A percentile compares a stretch with the other conserved stretches of the same genome.
phyloP scores from a whole-genome alignment of 2,888 invertebrate genomes.

The Scelioninae gen. 2 region DNA sequence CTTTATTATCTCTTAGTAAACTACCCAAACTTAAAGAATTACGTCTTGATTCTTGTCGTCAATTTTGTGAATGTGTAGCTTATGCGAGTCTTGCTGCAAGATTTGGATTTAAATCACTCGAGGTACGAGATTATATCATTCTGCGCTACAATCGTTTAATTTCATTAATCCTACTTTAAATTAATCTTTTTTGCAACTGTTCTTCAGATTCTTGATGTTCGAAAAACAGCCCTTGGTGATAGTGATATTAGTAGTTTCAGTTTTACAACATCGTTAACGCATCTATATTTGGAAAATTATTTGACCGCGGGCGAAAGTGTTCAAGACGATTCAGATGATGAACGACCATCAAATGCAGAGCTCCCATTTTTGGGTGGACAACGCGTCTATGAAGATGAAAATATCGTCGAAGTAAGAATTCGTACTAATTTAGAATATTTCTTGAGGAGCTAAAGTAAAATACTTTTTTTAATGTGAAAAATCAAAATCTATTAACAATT shows the following conservation, averaged over 20 bases:
- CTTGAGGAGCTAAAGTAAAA: no score
- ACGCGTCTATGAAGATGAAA: conserved; percentile 65
- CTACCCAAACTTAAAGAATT: conserved; percentile 79
- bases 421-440: no score
- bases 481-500: no score
- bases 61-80: conserved; percentile 83
- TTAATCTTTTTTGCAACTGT: no score
- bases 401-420: conserved; percentile 56
- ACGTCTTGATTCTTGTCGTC: conserved; percentile 80
- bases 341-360: conserved; percentile 45
- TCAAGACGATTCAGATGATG: conserved; percentile 50
- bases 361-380: conserved; percentile 22
- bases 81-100: conserved; percentile 85
- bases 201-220: conserved; percentile 76
- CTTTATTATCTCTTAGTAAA: conserved; percentile 85
- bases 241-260: conserved; percentile 79
- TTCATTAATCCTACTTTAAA: no score
- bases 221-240: conserved; percentile 78
- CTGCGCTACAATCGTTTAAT: no score
- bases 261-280: conserved; percentile 76
- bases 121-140: conserved; percentile 75
- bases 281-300: conserved; percentile 77
- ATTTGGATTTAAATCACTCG: conserved; percentile 81
- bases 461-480: no score
- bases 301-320: conserved; percentile 24